Percentiles rank a stretch among this genome's conserved stretches.
These are phyloP conservation scores for Cheiracanthium punctorium DNA, from an alignment of 2,888 invertebrate genomes.

Conservation along the genomic window DNA sequence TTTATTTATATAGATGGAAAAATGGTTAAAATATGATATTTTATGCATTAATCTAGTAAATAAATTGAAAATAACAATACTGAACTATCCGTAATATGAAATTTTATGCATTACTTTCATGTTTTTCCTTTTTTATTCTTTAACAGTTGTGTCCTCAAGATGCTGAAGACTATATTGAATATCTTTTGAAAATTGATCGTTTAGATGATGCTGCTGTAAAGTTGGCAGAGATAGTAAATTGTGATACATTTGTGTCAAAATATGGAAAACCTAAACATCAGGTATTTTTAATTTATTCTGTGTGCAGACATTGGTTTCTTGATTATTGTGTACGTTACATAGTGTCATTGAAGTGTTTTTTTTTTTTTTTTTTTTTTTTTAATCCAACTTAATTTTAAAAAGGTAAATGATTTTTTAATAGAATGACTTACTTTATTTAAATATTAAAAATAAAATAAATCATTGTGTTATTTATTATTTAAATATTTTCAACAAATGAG, in stretches of 20 bases:
- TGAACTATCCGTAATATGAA: too few relatives aligned
- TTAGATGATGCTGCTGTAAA: constrained; percentile 97
- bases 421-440: too few relatives aligned
- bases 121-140: background rate
- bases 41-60: too few relatives aligned
- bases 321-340: background rate
- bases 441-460: too few relatives aligned
- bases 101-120: too few relatives aligned
- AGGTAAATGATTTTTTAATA: background rate
- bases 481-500: too few relatives aligned
- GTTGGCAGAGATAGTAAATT: constrained; percentile 94
- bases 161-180: constrained; percentile 97
- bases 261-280: constrained; percentile 99
- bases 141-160: constrained; percentile 88
- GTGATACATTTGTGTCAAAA: constrained; percentile 95
- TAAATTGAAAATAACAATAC: too few relatives aligned
- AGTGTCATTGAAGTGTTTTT: too few relatives aligned
- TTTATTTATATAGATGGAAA: too few relatives aligned
- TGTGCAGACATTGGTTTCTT: too few relatives aligned
- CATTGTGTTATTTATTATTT: too few relatives aligned
- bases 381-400: background rate
- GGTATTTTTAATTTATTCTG: constrained; percentile 71
- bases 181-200: constrained; percentile 87
- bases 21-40: too few relatives aligned
- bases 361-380: background rate